phyloP scores from a whole-genome alignment of 2,888 invertebrate genomes.

The Drosophila mayaguana region DNA sequence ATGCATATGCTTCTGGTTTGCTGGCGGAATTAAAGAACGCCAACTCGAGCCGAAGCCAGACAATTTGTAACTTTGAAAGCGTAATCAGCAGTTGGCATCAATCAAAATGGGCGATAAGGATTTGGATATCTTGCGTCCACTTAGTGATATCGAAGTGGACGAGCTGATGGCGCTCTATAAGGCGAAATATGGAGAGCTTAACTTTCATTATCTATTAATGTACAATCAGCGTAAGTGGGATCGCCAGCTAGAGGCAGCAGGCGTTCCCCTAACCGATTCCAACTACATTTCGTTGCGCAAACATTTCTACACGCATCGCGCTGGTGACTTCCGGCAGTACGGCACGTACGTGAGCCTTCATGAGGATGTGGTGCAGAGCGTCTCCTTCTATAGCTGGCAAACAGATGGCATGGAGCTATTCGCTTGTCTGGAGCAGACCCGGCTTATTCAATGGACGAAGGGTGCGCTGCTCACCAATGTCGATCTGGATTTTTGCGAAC shows the following conservation, averaged over 20 bases:
- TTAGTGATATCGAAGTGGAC: constrained; percentile 70
- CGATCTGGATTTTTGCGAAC: constrained; percentile 49
- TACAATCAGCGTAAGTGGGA: constrained; percentile 82
- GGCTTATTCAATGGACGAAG: constrained; percentile 71
- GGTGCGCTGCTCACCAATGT: constrained; percentile 80
- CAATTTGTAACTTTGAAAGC: constrained; percentile 11
- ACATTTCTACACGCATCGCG: constrained; percentile 74
- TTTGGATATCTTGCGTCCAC: constrained; percentile 74
- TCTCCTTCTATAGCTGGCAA: constrained; percentile 80
- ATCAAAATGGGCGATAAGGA: constrained; percentile 60
- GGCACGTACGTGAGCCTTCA: constrained; percentile 82
- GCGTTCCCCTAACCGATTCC: constrained; percentile 24
- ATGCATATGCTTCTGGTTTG: not conserved
- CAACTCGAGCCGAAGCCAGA: constrained; percentile 19
- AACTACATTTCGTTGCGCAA: constrained; percentile 68
- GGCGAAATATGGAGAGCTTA: constrained; percentile 60
- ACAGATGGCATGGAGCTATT: constrained; percentile 56
- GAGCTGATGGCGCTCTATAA: constrained; percentile 73
- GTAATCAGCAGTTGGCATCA: constrained; percentile 24
- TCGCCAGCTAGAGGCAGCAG: constrained; percentile 54
- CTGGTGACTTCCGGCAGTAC: constrained; percentile 64
- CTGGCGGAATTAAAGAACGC: not conserved
- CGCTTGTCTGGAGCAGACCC: constrained; percentile 73
- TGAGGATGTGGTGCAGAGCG: constrained; percentile 75
- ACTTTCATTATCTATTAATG: constrained; percentile 79